Evolutionary conservation across 2,113 vertebrate species (phyloP).

Genomic region (Cryptoleucopteryx plumbea): DNA sequence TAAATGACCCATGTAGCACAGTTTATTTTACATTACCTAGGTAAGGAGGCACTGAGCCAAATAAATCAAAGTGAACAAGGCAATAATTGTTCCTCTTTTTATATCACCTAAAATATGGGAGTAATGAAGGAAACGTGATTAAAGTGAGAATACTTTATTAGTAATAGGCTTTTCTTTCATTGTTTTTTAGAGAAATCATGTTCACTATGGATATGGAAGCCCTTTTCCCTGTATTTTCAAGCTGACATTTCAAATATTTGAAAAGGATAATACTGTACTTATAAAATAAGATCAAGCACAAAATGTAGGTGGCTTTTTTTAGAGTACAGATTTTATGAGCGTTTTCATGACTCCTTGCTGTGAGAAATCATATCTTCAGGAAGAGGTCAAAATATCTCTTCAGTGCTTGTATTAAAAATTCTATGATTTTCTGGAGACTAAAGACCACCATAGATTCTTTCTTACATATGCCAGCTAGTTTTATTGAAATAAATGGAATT

Average conservation of each 20-base stretch:
- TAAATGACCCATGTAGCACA: slow-evolving; percentile 67
- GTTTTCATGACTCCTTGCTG: not conserved
- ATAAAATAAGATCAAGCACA: not conserved
- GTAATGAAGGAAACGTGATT: slow-evolving; percentile 58
- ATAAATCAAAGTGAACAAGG: slow-evolving; percentile 72
- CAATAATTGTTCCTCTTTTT: slow-evolving; percentile 63
- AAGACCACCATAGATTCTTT: not conserved
- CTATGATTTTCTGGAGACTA: not conserved
- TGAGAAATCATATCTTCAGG: not conserved
- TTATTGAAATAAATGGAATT: slow-evolving; percentile 50
- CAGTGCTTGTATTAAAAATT: slow-evolving; percentile 26
- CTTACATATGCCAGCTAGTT: not conserved
- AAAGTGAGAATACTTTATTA: slow-evolving; percentile 36
- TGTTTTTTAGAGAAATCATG: slow-evolving; percentile 10
- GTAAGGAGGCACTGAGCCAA: slow-evolving; percentile 51
- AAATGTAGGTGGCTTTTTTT: not conserved
- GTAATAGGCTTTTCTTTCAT: not conserved
- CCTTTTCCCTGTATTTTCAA: not conserved
- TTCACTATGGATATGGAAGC: not conserved
- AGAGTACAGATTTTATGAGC: not conserved
- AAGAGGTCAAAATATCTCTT: not conserved
- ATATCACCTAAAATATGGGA: slow-evolving; percentile 48
- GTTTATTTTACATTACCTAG: slow-evolving; percentile 68
- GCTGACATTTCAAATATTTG: slow-evolving; percentile 27
- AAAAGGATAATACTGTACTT: not conserved